Conservation (phyloP, 2,888 invertebrate species). For the Tyria jacobaeae region DNA sequence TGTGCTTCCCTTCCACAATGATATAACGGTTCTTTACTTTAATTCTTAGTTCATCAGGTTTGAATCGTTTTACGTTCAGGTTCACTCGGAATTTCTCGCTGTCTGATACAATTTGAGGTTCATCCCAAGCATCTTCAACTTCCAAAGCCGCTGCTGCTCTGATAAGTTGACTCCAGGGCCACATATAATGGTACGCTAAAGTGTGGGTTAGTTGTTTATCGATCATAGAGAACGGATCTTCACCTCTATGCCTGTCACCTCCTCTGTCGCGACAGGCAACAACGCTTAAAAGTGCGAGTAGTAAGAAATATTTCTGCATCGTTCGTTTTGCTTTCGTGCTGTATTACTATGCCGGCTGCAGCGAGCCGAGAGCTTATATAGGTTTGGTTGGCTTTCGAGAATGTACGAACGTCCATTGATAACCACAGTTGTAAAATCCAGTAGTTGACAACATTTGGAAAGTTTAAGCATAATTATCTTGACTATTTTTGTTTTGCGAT, state of each 20-base stretch:
- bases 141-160: constrained; percentile 70
- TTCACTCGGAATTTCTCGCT: constrained; percentile 70
- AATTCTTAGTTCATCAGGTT: constrained; percentile 75
- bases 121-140: constrained; percentile 67
- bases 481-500: constrained; percentile 1
- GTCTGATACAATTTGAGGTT: constrained; percentile 74
- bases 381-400: constrained; percentile 78
- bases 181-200: constrained; percentile 73
- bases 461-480: constrained; percentile 43
- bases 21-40: constrained; percentile 78
- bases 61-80: constrained; percentile 72
- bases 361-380: constrained; percentile 71
- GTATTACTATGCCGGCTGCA: constrained; percentile 60
- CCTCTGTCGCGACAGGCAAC: constrained; percentile 56
- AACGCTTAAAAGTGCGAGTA: constrained; percentile 60
- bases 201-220: constrained; percentile 75
- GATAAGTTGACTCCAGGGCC: constrained; percentile 80
- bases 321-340: constrained; percentile 59
- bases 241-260: constrained; percentile 56
- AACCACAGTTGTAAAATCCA: constrained; percentile 69
- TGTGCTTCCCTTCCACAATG: constrained; percentile 75
- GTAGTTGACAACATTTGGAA: constrained; percentile 72
- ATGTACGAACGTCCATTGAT: constrained; percentile 75
- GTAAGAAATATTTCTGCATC: constrained; percentile 69
- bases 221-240: constrained; percentile 72